These are phyloP conservation scores for Luperina nickerlii DNA, from an alignment of 2,888 invertebrate genomes.

Conservation along the genomic window DNA sequence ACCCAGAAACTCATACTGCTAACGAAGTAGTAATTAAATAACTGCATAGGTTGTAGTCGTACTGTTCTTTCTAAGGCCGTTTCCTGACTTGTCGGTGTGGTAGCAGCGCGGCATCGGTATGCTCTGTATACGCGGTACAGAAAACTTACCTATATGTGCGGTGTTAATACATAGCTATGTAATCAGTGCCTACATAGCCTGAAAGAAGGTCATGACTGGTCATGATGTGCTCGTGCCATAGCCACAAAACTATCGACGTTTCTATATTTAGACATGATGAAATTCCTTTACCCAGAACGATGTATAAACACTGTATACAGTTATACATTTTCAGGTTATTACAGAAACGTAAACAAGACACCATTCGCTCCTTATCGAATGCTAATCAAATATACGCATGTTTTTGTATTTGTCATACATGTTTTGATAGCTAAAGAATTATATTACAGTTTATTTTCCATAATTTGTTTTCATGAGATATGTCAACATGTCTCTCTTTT, in stretches of 20 bases:
- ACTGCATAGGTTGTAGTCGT: no score
- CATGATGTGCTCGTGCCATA: neutral
- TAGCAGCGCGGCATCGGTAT: no score
- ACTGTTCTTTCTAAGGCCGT: no score
- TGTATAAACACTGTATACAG: neutral
- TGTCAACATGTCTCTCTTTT: neutral
- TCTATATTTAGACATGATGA: slow-evolving; percentile 40
- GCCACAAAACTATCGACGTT: slow-evolving; percentile 16
- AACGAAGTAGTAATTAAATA: no score
- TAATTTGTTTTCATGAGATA: neutral
- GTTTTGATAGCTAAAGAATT: neutral
- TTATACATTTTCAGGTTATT: neutral
- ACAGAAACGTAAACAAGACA: neutral
- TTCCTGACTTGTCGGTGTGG: no score
- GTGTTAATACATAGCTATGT: neutral
- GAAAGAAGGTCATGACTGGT: slow-evolving; percentile 4
- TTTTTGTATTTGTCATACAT: slow-evolving; percentile 8
- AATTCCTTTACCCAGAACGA: neutral
- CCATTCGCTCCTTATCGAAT: neutral
- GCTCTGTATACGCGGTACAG: no score
- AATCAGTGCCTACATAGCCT: neutral
- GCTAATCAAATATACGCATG: neutral
- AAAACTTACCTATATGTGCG: slow-evolving; percentile 4
- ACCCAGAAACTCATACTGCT: no score
- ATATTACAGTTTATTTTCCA: neutral